Evolutionary conservation across 2,797 vertebrate genomes (phyloP), one percentile per base, ranked within the genome.

Genomic region (Protosalanx chinensis): DNA sequence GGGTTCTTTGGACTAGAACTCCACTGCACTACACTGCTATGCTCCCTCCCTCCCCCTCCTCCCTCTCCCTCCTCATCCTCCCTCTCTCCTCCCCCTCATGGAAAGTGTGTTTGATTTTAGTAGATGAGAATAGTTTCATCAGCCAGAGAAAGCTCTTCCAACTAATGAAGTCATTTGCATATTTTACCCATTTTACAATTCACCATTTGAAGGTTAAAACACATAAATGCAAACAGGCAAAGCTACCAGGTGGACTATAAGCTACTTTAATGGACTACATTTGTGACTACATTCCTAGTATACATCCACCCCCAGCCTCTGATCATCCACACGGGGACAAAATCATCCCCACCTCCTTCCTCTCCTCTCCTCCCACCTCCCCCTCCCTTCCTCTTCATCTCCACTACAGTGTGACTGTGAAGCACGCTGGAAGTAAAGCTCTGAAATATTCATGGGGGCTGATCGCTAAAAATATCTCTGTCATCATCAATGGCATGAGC

Each of bases 391-490:
- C 7, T 49, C 46, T 15, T 27, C 51, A 18, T 64, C 71, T 62
- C 23, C 71, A 68, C 49, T 67, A 68, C 64, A 35, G 29, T 46
- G 30, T 29, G 32, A 57, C 74, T 64, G 73, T 68, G 75, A 76
- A 80, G 68, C 71, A 33, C 72, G 80, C 78, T 72, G 74, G 75
- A 81, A 84, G 60, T 74, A 79, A 80, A 79, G 78, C 75, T 70
- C 77, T 80, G 62, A 77, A 77, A 79, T 76, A 80, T 84, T 77
- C 70, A 87, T 72, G 60, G n/a, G 15, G 7, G 67, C 64, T 65
- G 41, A 71, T 70, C 68, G 62, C 75, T 77, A 64, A 80, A 77
- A 84, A 76, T 75, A 72, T 61, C 68, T 30, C 49, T 37, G 74
- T 73, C 67, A 71, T 69, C 72, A 65, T 7, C 67, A 71, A 74